A percentile compares a stretch with the other conserved stretches of the same genome.
phyloP scores from a whole-genome alignment of 2,113 vertebrate species.

The Onychorhynchus coronatus region DNA sequence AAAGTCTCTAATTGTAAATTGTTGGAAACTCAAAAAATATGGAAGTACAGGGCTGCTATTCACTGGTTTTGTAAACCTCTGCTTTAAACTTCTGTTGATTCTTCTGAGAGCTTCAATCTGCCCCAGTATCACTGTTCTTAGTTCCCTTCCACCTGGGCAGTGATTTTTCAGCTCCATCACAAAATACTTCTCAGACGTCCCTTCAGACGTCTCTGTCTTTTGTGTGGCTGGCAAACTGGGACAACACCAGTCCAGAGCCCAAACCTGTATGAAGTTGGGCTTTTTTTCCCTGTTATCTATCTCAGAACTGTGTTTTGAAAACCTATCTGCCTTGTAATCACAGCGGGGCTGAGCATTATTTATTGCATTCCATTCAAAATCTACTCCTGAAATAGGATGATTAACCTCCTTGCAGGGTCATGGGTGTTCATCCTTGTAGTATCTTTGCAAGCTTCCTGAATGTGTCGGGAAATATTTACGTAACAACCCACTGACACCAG shows the following conservation, averaged over 20 bases:
- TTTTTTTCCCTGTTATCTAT: not conserved
- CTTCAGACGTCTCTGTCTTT: not conserved
- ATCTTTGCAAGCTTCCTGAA: not conserved
- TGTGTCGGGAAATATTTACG: not conserved
- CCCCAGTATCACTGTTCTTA: accelerated
- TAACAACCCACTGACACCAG: not conserved
- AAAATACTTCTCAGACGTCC: not conserved
- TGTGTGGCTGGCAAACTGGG: not conserved
- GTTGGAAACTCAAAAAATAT: not conserved
- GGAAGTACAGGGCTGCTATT: not conserved
- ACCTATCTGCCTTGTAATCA: not conserved
- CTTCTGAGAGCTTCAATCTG: not conserved
- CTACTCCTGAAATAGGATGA: not conserved
- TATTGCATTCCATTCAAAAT: not conserved
- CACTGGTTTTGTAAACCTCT: not conserved
- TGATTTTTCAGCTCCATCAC: not conserved
- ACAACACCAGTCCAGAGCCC: not conserved
- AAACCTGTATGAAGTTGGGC: not conserved
- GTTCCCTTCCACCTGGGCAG: not conserved
- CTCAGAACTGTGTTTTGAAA: not conserved
- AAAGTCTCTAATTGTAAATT: not conserved
- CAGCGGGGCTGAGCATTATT: not conserved
- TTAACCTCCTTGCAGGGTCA: not conserved
- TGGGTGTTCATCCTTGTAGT: not conserved
- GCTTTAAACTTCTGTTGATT: not conserved